Base-by-base conservation (phyloP, 53 echinoderm and acorn worm species). In the Astropecten irregularis region DNA sequence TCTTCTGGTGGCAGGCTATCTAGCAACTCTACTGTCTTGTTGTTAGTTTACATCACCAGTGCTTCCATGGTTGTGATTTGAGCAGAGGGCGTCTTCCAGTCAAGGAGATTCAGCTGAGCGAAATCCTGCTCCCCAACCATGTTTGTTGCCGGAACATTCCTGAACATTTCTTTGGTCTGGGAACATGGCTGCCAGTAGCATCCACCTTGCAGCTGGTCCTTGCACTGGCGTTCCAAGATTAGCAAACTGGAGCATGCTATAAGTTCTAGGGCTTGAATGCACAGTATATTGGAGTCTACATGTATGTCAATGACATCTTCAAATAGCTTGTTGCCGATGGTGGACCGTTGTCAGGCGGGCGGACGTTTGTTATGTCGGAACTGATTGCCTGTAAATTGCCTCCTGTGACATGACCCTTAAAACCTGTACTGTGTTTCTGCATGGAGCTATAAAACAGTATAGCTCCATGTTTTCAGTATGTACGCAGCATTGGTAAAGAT, bases 191-290 rank as follows among this genome's bases (percentile, higher is more conserved):
- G 22, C 91, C 91, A 91, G 40, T 91, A 91, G 25, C 50, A 73
- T 26, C 91, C 87, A 15, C 89, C 84, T 44, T 84, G 84, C 30
- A 89, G 61, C 48, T 89, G 89, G 21, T 89, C 89, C 46, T 66
- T 52, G 59, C 89, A 89, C 44, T 89, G 84, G 13, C 84, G 23
- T 57, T 89, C 39, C 4, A 89, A 46, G 3, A 89, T 89, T 3
- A 76, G 68, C 15, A 89, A 27, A 15, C 76, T 52, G 13, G 77
- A 69, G 57, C 66, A 67, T 7, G 21, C 33, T 11, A 56, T 51
- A 9, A 84, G 25, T 61, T 28, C 68, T 16, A 46, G 46, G 5
- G 68, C 46, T 22, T 59, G 77, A 20, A 54, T 28, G 58, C 77
- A 76, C 59, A 57, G 57, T 51, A 7, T 38, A 35, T 76, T 33